phyloP scores from a whole-genome alignment of 2,888 invertebrate species.

The Chymomyza fuscimana region DNA sequence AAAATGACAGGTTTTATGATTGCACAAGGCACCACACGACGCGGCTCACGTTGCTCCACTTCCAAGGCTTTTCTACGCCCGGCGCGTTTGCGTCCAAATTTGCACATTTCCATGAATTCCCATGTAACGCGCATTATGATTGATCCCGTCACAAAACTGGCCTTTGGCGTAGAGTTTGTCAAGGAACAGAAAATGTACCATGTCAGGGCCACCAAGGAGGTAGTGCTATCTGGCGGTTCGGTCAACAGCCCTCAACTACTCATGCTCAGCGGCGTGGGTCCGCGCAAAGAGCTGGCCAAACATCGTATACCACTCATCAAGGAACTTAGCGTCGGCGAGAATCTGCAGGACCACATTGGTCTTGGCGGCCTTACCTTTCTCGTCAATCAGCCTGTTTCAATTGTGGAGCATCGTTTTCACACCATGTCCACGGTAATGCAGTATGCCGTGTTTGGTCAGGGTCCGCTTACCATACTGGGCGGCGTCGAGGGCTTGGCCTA shows the following conservation, averaged over 20 bases:
- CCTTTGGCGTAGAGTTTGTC: conserved; percentile 91
- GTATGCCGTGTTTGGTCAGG: conserved; percentile 90
- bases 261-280: conserved; percentile 95
- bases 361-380: conserved; percentile 91
- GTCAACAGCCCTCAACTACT: conserved; percentile 96
- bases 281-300: conserved; percentile 85
- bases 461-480: conserved; percentile 91
- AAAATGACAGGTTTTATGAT: conserved; percentile 94
- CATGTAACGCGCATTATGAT: conserved; percentile 89
- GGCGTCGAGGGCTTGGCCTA: conserved; percentile 95
- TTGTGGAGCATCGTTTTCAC: conserved; percentile 89
- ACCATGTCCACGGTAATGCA: conserved; percentile 89
- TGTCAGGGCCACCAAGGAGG: conserved; percentile 90
- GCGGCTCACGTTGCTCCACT: conserved; percentile 92
- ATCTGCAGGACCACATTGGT: conserved; percentile 94
- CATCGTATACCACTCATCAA: conserved; percentile 89
- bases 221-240: conserved; percentile 94
- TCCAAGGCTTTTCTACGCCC: conserved; percentile 93
- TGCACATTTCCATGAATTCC: conserved; percentile 91
- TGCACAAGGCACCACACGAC: conserved; percentile 88
- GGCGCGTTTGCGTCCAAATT: conserved; percentile 88
- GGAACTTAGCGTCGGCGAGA: conserved; percentile 90
- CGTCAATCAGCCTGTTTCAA: conserved; percentile 88
- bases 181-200: conserved; percentile 86
- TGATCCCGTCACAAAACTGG: conserved; percentile 86